A percentile compares a stretch with the other conserved stretches of the same genome.
phyloP scores from a whole-genome alignment of 2,113 vertebrate species.

The Galeopterus variegatus region DNA sequence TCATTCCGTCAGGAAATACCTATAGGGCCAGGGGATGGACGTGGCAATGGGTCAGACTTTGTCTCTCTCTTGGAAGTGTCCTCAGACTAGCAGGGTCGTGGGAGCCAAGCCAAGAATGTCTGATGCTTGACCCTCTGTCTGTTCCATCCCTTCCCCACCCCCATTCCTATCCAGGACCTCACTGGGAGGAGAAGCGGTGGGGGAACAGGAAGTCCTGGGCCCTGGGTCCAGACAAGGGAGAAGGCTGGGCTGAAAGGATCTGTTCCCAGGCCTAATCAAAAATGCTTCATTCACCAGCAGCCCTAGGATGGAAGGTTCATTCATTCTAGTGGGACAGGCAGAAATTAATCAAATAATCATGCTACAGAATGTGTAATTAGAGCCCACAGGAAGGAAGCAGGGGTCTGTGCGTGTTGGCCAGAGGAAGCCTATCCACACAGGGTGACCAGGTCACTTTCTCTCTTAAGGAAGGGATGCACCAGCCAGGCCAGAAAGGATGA shows the following conservation, averaged over 20 bases:
- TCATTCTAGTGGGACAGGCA: slow-evolving; percentile 13
- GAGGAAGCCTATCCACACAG: neutral
- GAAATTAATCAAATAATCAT: slow-evolving; percentile 46
- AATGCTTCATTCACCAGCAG: neutral
- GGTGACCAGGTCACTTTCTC: neutral
- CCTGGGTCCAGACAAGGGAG: neutral
- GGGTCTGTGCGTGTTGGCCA: neutral
- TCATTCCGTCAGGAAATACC: neutral
- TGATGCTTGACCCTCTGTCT: neutral
- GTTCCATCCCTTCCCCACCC: neutral
- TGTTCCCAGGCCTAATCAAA: neutral
- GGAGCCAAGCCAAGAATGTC: neutral
- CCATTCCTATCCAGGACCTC: neutral
- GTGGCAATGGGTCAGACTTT: neutral
- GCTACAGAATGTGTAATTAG: neutral
- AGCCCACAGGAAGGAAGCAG: neutral
- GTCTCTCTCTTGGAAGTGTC: neutral
- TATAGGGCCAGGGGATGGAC: neutral
- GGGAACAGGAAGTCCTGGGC: neutral
- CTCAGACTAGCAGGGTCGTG: neutral
- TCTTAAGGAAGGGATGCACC: neutral
- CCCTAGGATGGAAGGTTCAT: neutral
- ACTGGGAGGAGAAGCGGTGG: neutral
- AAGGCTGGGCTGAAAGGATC: neutral
- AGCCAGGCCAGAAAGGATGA: neutral